These are phyloP conservation scores for Valencia hispanica DNA, from an alignment of 2,797 vertebrate species.

Conservation along the genomic window DNA sequence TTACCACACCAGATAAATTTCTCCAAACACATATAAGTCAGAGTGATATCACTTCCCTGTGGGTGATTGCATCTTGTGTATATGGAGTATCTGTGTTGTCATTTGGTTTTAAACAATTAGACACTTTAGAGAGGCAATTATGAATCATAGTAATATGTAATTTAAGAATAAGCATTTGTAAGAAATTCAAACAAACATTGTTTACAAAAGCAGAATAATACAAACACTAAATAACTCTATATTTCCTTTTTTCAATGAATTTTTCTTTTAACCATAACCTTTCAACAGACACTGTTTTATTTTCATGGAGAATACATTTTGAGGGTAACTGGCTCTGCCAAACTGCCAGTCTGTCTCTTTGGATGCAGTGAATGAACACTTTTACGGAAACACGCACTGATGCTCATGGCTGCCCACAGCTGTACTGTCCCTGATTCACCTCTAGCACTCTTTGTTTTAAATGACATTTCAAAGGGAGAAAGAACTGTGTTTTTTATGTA, in stretches of 20 bases:
- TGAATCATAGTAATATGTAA: neutral
- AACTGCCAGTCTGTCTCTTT: constrained; percentile 57
- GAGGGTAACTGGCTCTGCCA: constrained; percentile 53
- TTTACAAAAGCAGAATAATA: constrained; percentile 16
- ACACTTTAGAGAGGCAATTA: neutral
- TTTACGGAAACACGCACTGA: constrained; percentile 62
- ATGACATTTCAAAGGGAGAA: constrained; percentile 35
- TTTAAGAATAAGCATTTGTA: neutral
- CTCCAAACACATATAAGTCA: constrained; percentile 59
- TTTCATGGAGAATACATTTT: constrained; percentile 28
- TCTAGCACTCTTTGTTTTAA: constrained; percentile 44
- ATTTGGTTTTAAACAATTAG: neutral
- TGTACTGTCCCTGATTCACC: constrained; percentile 55
- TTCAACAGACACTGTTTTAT: neutral
- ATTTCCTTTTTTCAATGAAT: constrained; percentile 6
- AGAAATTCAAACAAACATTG: constrained; percentile 7
- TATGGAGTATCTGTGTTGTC: neutral
- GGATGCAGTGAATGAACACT: constrained; percentile 61
- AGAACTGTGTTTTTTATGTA: neutral
- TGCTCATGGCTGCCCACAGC: constrained; percentile 57
- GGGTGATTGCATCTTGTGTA: constrained; percentile 24
- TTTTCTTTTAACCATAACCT: constrained; percentile 5
- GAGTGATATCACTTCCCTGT: constrained; percentile 34
- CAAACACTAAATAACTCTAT: neutral
- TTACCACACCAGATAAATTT: constrained; percentile 61